Evolutionary conservation across 2,113 vertebrate species (phyloP), one percentile per base, ranked within the genome.

Genomic region (Zosterops borbonicus): DNA sequence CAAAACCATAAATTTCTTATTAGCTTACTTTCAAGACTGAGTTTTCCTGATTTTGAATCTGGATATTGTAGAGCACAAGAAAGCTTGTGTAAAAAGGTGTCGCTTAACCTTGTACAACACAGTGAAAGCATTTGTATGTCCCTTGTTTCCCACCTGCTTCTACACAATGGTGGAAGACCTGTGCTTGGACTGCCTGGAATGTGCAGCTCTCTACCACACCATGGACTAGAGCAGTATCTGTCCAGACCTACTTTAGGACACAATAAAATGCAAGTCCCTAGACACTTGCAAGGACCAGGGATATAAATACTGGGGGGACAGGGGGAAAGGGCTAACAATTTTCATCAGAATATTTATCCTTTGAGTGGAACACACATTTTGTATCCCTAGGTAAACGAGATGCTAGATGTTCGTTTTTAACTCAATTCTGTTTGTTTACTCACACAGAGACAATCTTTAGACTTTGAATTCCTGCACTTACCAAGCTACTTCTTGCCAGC

Each of bases 61-160:
- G 10, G 22, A 47, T 17, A 10, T 13, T 8, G 2, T 18, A 53
- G 13, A 91, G 11, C 13, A 65, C 9, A 41, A 23, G 29, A 23
- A 93, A 53, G 25, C 19, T 53, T 10, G 9, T 0, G 0, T n/a
- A 31, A 67, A 27, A 35, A n/a, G 9, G 20, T 65, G 20, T 12
- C 2, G 1, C 31, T 29, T 73, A 53, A 58, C 7, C 3, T 67
- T 5, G 2, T 9, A 29, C 19, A 69, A 87, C 23, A 50, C 3
- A 53, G 25, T n/a, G 25, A 74, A 80, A 64, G 35, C 4, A 24
- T 47, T 6, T 60, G 4, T 25, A 60, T 11, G 19, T 10, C 13
- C 27, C 22, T 28, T 39, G 9, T 58, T 67, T 39, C 18, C 17
- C 65, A 62, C 8, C 18, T 35, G 21, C 24, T 58, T 35, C 52